Percentiles rank a stretch among this genome's conserved stretches.
phyloP scores from a whole-genome alignment of 1,140 invertebrate species.

The Melitaea cinxia region DNA sequence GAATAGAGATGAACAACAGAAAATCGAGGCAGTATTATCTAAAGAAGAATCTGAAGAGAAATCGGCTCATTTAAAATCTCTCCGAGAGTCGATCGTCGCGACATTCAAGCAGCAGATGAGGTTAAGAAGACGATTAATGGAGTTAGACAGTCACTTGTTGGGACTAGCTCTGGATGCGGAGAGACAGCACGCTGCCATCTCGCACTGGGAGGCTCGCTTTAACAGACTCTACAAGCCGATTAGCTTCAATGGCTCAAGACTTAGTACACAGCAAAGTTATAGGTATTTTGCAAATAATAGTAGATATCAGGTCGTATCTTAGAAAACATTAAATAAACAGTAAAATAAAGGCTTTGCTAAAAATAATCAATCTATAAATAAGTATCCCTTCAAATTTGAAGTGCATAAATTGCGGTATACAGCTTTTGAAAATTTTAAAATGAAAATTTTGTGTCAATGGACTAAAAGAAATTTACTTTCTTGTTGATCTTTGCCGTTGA shows the following conservation, averaged over 20 bases:
- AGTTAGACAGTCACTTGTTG: conserved; percentile 92
- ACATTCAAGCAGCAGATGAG: conserved; percentile 96
- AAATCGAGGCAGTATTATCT: conserved; percentile 44
- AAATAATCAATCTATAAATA: too few relatives aligned
- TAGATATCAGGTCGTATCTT: too few relatives aligned
- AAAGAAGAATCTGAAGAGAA: conserved; percentile 66
- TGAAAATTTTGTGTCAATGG: too few relatives aligned
- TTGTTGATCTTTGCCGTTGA: too few relatives aligned
- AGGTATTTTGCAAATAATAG: conserved; percentile 61
- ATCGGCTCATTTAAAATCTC: conserved; percentile 85
- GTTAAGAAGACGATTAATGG: conserved; percentile 90
- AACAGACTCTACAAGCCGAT: conserved; percentile 87
- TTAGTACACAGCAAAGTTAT: conserved; percentile 83
- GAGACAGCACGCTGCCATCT: conserved; percentile 92
- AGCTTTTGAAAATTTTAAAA: too few relatives aligned
- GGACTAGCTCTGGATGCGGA: conserved; percentile 92
- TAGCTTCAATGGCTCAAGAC: conserved; percentile 78
- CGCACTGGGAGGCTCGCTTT: conserved; percentile 91
- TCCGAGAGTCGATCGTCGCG: conserved; percentile 91
- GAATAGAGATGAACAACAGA: conserved; percentile 50
- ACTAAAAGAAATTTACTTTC: too few relatives aligned
- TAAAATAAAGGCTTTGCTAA: background rate
- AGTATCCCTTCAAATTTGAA: too few relatives aligned
- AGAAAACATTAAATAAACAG: background rate
- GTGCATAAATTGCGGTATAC: too few relatives aligned